A percentile compares a stretch with the other conserved stretches of the same genome.
Conservation (phyloP, 2,888 invertebrate genomes). For the Athrips mouffetella region DNA sequence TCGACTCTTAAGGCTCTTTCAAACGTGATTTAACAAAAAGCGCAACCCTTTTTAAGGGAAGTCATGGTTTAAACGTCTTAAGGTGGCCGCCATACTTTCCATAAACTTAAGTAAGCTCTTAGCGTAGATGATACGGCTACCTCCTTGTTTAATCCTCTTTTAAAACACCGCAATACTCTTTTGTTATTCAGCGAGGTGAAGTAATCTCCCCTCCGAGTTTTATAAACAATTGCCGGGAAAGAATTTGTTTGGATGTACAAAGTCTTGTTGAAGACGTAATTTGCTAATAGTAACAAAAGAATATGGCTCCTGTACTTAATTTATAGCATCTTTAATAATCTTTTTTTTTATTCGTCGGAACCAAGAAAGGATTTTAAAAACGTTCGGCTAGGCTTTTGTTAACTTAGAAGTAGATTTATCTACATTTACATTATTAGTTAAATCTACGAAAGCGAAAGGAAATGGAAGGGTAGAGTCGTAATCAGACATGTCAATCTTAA, state of each 20-base stretch:
- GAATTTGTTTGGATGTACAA: conserved; percentile 50
- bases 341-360: conserved; percentile 29
- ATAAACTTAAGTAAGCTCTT: conserved; percentile 74
- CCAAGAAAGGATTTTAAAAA: conserved; percentile 25
- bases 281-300: conserved; percentile 47
- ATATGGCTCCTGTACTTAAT: conserved; percentile 34
- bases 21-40: conserved; percentile 71
- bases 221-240: conserved; percentile 61
- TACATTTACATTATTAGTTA: conserved; percentile 17
- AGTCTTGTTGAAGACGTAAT: conserved; percentile 51
- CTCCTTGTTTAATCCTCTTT: conserved; percentile 69
- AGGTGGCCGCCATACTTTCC: conserved; percentile 65
- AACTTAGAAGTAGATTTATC: conserved; percentile 21
- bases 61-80: conserved; percentile 70
- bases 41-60: conserved; percentile 72
- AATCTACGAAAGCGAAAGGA: conserved; percentile 38
- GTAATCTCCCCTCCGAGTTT: conserved; percentile 57
- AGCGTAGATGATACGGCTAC: conserved; percentile 69
- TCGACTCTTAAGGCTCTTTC: conserved; percentile 53
- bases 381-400: conserved; percentile 2
- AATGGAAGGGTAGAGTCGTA: conserved; percentile 51
- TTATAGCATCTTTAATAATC: conserved; percentile 7
- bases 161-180: conserved; percentile 63
- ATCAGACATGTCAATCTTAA: conserved; percentile 74
- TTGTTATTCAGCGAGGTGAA: conserved; percentile 64